Evolutionary conservation across 2,888 invertebrate species (phyloP).

Genomic region (Drosophila vallismaia): DNA sequence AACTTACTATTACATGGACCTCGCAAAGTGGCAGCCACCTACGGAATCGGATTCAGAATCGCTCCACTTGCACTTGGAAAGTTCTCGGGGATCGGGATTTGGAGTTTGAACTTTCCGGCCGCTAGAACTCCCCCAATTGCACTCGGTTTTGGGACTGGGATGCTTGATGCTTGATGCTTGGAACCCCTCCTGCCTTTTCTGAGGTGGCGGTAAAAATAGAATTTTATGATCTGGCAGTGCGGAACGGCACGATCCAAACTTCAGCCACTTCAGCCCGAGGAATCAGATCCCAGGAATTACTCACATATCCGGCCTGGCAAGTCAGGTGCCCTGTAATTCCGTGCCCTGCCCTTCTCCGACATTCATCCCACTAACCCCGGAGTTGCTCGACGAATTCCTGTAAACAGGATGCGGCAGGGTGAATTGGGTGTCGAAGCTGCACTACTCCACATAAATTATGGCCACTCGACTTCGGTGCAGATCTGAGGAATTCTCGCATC

Average conservation of each 20-base stretch:
- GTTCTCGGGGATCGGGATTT: conserved; percentile 29
- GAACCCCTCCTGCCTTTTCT: conserved; percentile 28
- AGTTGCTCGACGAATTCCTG: conserved; percentile 47
- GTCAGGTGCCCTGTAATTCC: conserved; percentile 28
- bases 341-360: conserved; percentile 17
- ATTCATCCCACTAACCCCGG: conserved; percentile 44
- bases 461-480: conserved; percentile 25
- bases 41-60: conserved; percentile 51
- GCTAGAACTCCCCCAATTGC: conserved; percentile 56
- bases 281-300: conserved; percentile 56
- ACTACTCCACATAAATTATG: conserved; percentile 24
- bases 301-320: conserved; percentile 66
- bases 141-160: conserved; percentile 8
- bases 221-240: conserved; percentile 70
- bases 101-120: conserved; percentile 47
- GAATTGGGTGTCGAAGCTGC: conserved; percentile 58
- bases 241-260: conserved; percentile 56
- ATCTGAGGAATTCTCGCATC: conserved; percentile 17
- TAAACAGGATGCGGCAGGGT: conserved; percentile 67
- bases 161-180: neutral
- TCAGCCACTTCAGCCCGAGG: conserved; percentile 25
- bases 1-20: conserved; percentile 2
- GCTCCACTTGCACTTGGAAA: conserved; percentile 67
- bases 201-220: conserved; percentile 71
- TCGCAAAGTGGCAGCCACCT: conserved; percentile 75